phyloP scores from a whole-genome alignment of 1,140 invertebrate species.

The Lucilia sericata region DNA sequence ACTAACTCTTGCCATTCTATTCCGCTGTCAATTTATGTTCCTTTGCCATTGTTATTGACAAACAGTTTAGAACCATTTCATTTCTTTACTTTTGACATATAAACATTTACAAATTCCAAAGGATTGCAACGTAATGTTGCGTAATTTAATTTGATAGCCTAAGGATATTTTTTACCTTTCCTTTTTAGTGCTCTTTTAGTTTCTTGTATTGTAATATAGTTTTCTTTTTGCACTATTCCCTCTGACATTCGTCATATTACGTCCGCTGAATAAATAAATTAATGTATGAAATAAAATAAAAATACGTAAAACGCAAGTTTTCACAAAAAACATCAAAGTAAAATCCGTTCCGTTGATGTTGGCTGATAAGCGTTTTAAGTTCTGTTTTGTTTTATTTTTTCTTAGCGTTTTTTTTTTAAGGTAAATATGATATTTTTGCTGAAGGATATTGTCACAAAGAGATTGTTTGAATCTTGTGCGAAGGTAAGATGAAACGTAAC shows the following conservation, averaged over 20 bases:
- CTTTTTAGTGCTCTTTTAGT: not conserved
- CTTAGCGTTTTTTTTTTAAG: not conserved
- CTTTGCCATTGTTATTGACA: not conserved
- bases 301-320: not conserved
- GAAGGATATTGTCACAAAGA: constrained; percentile 65
- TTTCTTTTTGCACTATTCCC: not conserved
- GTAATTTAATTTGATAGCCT: constrained; percentile 31
- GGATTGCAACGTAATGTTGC: constrained; percentile 2
- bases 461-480: constrained; percentile 55
- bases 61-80: too few species aligned
- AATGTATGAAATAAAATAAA: not conserved
- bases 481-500: not conserved
- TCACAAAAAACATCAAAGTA: not conserved
- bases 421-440: constrained; percentile 61
- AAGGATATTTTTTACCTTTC: constrained; percentile 32
- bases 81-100: not conserved
- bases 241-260: constrained; percentile 26
- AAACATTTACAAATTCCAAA: constrained; percentile 21
- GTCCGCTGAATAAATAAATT: constrained; percentile 13
- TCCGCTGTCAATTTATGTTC: constrained; percentile 46
- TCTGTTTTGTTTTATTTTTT: not conserved
- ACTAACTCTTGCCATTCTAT: not conserved
- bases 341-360: not conserved
- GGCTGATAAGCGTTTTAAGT: not conserved
- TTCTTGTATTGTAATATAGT: not conserved